Base-by-base conservation (phyloP, 2,113 vertebrate species). In the Myotis yumanensis region DNA sequence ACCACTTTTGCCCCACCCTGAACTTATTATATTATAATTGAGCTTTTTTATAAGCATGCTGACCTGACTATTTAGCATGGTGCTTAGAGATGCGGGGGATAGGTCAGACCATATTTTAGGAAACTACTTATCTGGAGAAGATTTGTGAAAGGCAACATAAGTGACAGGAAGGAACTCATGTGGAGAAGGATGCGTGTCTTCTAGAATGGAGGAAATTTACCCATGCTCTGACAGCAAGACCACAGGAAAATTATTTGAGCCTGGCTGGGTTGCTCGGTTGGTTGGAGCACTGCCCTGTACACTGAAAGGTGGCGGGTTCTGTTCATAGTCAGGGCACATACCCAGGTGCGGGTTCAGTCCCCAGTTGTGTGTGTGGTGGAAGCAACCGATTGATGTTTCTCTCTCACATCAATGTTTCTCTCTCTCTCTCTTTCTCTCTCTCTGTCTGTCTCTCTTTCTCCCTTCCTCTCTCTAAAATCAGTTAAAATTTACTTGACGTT, bases 61-160 rank as follows among this genome's bases (percentile, higher is more conserved):
- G 89, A 17, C 18, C 28, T 89, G 30, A 43, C 95, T 77, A 54
- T 81, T 92, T 90, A 89, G 15, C 20, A 22, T 84, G 52, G 32
- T 32, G 11, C 2, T 69, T 93, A 52, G 23, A 18, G 32, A 79
- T 28, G 2, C 25, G 3, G 30, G 69, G 10, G 28, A 23, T 57
- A 83, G 54, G 54, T 93, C 54, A 93, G 43, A 71, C 2, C 82
- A 12, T 72, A 80, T 57, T 95, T 95, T 91, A 54, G 83, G 75
- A 89, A 96, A 89, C 40, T 81, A 77, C 77, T 84, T 86, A 83
- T 91, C 35, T 93, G 72, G 35, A 92, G 48, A 68, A 86, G 59
- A 57, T 66, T 92, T 94, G 59, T 77, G 71, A 76, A 89, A 87
- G 72, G 52, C 22, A 80, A 82, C 28, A 35, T 82, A 59, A 95